Evolutionary conservation across 1,140 invertebrate genomes (phyloP).

Genomic region (Drosophila watanabei): DNA sequence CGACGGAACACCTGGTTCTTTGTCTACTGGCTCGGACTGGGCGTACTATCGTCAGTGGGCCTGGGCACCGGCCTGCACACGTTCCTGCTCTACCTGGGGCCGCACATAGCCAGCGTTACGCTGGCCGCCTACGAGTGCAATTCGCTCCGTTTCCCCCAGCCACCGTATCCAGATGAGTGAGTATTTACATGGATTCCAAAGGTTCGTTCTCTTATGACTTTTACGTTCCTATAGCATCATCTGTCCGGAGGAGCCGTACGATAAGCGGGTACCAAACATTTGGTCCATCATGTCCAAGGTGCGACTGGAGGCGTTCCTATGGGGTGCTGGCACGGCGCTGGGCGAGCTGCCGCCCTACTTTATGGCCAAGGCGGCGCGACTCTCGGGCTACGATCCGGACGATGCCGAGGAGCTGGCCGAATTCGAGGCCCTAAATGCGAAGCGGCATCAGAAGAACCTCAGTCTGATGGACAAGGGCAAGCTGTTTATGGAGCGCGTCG

Average conservation of each 20-base stretch:
- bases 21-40: conserved; percentile 97
- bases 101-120: conserved; percentile 97
- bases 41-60: conserved; percentile 98
- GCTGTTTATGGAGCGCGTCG: conserved; percentile 95
- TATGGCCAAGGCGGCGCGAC: conserved; percentile 96
- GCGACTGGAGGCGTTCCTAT: conserved; percentile 97
- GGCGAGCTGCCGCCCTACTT: conserved; percentile 99
- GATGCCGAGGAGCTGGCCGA: conserved; percentile 92
- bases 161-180: conserved; percentile 95
- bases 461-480: conserved; percentile 92
- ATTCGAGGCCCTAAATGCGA: conserved; percentile 90
- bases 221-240: conserved; percentile 88
- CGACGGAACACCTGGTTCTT: conserved; percentile 90
- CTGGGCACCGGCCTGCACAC: conserved; percentile 99
- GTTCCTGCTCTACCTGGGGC: conserved; percentile 98
- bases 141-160: conserved; percentile 96
- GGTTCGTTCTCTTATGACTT: not conserved
- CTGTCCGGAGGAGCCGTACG: conserved; percentile 89
- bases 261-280: conserved; percentile 88
- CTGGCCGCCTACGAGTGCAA: conserved; percentile 99
- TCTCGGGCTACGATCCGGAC: conserved; percentile 91
- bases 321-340: conserved; percentile 98
- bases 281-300: conserved; percentile 98
- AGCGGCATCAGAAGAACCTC: conserved; percentile 88
- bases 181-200: conserved; percentile 59